These are phyloP conservation scores for Poecilia velifera DNA, from an alignment of 2,797 vertebrate species.

Conservation along the genomic window DNA sequence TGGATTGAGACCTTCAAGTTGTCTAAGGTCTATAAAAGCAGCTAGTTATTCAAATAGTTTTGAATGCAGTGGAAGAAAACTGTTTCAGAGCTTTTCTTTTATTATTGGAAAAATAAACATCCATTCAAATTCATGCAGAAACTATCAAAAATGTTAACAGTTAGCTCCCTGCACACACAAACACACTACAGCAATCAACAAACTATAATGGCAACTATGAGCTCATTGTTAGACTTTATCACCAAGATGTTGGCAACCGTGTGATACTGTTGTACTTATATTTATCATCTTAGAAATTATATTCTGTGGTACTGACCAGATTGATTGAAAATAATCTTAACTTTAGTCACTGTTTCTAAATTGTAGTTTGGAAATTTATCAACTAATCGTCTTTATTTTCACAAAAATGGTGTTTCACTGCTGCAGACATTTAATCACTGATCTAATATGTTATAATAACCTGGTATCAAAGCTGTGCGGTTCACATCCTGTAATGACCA, in stretches of 20 bases:
- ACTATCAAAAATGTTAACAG: neutral
- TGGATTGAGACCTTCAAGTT: neutral
- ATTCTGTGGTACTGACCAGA: neutral
- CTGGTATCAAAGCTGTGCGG: neutral
- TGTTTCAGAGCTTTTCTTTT: neutral
- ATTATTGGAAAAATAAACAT: neutral
- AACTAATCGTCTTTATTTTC: neutral
- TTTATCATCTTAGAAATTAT: neutral
- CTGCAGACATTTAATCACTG: neutral
- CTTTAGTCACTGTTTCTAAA: neutral
- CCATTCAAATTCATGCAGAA: neutral
- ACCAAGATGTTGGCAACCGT: neutral
- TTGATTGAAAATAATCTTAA: neutral
- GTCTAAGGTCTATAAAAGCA: neutral
- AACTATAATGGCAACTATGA: neutral
- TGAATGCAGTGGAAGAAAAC: neutral
- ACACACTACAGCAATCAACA: neutral
- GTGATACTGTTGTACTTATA: neutral
- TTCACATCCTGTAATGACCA: conserved; percentile 36
- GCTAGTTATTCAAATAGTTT: neutral
- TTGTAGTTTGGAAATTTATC: neutral
- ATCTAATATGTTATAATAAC: neutral
- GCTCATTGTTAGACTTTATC: neutral
- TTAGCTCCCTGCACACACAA: neutral
- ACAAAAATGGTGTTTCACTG: neutral